Conservation (phyloP, 1,140 invertebrate genomes). For the Mylabris phalerata region DNA sequence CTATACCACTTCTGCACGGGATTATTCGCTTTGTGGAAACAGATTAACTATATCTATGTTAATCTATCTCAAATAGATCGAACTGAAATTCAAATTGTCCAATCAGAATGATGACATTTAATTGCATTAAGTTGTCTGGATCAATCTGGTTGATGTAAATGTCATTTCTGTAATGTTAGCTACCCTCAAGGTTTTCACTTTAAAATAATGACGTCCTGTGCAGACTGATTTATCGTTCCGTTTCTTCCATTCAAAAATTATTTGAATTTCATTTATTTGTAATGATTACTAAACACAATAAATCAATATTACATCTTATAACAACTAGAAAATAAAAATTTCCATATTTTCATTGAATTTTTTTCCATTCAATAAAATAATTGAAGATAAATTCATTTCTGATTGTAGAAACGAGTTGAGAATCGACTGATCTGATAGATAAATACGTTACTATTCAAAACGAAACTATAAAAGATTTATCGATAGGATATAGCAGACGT, state of each 20-base stretch:
- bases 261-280: constrained; percentile 12
- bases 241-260: constrained; percentile 12
- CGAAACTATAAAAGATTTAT: too few species aligned
- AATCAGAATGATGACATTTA: constrained; percentile 24
- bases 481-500: too few species aligned
- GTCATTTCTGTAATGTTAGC: constrained; percentile 18
- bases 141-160: constrained; percentile 26
- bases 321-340: too few species aligned
- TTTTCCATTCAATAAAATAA: too few species aligned
- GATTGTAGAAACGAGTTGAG: too few species aligned
- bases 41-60: constrained; percentile 31
- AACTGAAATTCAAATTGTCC: constrained; percentile 31
- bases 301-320: too few species aligned
- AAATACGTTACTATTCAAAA: too few species aligned
- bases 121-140: constrained; percentile 23
- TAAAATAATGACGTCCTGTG: constrained; percentile 13
- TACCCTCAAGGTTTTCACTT: constrained; percentile 2
- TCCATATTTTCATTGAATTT: too few species aligned
- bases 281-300: neutral
- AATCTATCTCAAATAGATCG: constrained; percentile 30
- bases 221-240: constrained; percentile 14
- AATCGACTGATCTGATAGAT: too few species aligned
- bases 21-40: constrained; percentile 20
- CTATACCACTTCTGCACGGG: constrained; percentile 8
- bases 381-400: too few species aligned